Percentiles rank a stretch among this genome's conserved stretches.
These are phyloP conservation scores for Cephus pulcher DNA, from an alignment of 2,888 invertebrate species.

Conservation along the genomic window DNA sequence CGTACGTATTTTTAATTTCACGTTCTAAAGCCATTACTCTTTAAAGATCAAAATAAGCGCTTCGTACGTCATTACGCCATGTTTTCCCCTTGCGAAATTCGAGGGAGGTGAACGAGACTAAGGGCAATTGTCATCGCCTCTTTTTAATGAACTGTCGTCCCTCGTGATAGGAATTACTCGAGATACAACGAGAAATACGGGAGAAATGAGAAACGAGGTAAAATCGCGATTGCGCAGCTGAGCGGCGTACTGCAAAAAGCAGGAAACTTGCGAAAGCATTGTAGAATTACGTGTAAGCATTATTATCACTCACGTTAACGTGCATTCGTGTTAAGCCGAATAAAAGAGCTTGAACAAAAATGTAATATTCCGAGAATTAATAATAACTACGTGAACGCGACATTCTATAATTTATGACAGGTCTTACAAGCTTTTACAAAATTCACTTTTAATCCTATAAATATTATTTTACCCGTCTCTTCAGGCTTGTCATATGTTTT, in stretches of 20 bases:
- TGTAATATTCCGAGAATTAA: neutral
- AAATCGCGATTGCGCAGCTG: neutral
- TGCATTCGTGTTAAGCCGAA: neutral
- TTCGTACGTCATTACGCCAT: neutral
- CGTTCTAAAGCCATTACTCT: neutral
- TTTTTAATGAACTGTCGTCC: conserved; percentile 46
- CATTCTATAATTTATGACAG: neutral
- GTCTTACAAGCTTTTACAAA: neutral
- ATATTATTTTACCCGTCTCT: neutral
- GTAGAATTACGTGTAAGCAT: neutral
- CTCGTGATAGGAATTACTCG: conserved; percentile 34
- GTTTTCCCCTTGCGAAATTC: neutral
- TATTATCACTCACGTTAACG: conserved; percentile 3
- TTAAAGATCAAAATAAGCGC: neutral
- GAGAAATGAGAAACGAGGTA: neutral
- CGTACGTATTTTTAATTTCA: neutral
- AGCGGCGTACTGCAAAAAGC: neutral
- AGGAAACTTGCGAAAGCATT: neutral
- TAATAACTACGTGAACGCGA: neutral
- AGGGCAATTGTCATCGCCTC: conserved; percentile 42
- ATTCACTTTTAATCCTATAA: neutral
- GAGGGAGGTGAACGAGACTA: neutral
- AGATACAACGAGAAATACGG: neutral
- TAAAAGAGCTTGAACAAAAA: neutral
- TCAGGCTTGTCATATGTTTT: neutral